Conservation (phyloP, 1,140 invertebrate species). For the Drosophila eugracilis region DNA sequence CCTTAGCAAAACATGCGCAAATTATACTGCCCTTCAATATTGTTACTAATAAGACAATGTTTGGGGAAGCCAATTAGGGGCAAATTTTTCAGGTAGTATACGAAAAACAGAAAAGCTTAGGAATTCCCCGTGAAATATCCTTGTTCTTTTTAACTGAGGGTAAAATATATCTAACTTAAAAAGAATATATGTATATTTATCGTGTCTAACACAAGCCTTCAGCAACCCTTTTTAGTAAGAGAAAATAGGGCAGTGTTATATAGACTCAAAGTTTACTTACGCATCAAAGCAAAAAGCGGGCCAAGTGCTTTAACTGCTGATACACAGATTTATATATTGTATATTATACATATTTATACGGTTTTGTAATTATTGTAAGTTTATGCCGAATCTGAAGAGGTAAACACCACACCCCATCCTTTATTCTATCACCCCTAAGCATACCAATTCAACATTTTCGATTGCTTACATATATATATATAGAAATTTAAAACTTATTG, state of each 20-base stretch:
- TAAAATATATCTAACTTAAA: neutral
- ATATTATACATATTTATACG: slow-evolving; percentile 80
- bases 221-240: slow-evolving; percentile 1
- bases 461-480: too few relatives aligned
- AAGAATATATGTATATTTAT: neutral
- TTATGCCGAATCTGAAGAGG: slow-evolving; percentile 8
- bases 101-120: too few relatives aligned
- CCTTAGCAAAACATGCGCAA: slow-evolving; percentile 61
- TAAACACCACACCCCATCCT: neutral
- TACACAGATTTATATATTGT: slow-evolving; percentile 77
- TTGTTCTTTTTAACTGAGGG: neutral
- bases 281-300: slow-evolving; percentile 52
- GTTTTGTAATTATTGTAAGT: slow-evolving; percentile 79
- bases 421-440: slow-evolving; percentile 9
- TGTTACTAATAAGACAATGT: slow-evolving; percentile 4
- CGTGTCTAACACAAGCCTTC: neutral
- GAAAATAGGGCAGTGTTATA: slow-evolving; percentile 31
- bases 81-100: too few relatives aligned
- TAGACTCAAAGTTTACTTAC: slow-evolving; percentile 78
- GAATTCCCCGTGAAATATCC: neutral
- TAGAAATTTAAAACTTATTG: slow-evolving; percentile 27
- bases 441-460: slow-evolving; percentile 29
- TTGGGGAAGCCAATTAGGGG: neutral
- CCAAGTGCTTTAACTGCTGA: slow-evolving; percentile 75
- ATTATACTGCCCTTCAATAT: slow-evolving; percentile 26